A percentile compares a stretch with the other conserved stretches of the same genome.
Conservation (phyloP, 2,888 invertebrate species). For the Sinelater perroti region DNA sequence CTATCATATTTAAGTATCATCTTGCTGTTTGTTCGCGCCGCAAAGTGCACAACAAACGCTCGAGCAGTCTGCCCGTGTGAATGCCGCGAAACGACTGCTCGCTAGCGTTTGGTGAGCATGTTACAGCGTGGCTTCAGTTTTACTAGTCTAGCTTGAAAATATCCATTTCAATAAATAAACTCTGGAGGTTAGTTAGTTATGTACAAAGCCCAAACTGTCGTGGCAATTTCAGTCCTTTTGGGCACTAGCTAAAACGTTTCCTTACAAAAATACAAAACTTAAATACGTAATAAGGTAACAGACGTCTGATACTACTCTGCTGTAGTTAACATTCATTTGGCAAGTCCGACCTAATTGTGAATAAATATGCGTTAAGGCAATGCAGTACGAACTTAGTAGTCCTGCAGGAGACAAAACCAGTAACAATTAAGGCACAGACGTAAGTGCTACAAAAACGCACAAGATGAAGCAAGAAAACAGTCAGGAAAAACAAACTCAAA, state of each 20-base stretch:
- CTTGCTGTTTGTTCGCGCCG: conserved; percentile 1
- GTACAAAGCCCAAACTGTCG: conserved; percentile 40
- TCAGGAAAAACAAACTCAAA: conserved; percentile 5
- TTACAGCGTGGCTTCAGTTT: too few relatives aligned
- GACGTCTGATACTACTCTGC: conserved; percentile 20
- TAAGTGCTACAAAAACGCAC: conserved; percentile 15
- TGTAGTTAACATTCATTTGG: conserved; percentile 17
- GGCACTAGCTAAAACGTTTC: conserved; percentile 24
- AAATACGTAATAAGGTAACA: conserved; percentile 36
- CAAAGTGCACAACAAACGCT: too few relatives aligned
- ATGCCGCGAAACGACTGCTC: too few relatives aligned
- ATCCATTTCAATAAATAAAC: conserved; percentile 23
- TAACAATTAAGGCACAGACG: conserved; percentile 32
- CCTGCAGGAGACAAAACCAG: conserved; percentile 21
- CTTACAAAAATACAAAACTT: conserved; percentile 39
- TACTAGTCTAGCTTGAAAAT: conserved; percentile 14
- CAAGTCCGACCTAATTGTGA: conserved; percentile 35
- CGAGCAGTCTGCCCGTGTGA: too few relatives aligned
- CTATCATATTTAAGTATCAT: conserved; percentile 19
- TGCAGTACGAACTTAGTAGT: conserved; percentile 14
- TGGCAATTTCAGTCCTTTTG: conserved; percentile 41
- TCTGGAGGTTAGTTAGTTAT: conserved; percentile 23
- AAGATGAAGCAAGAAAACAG: conserved; percentile 13
- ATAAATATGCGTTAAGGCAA: conserved; percentile 29
- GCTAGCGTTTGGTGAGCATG: too few relatives aligned